Conservation (phyloP, 2,797 vertebrate genomes). For the Lepus oiostolus region DNA sequence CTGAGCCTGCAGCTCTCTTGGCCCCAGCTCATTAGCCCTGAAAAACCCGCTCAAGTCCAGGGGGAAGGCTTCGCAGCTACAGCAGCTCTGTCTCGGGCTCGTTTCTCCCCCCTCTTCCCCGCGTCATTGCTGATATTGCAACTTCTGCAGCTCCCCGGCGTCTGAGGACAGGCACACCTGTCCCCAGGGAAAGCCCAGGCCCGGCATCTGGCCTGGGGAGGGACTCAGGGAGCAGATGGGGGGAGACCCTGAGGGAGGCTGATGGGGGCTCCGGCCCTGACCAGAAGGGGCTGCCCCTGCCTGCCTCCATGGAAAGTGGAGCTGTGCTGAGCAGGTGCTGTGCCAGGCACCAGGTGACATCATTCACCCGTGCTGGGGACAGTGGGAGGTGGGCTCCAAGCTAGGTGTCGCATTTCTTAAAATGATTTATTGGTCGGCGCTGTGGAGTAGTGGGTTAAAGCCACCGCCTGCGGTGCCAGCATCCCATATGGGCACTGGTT, state of each 20-base stretch:
- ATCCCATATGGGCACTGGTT: too few relatives aligned
- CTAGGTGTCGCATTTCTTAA: not conserved
- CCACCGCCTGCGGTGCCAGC: too few relatives aligned
- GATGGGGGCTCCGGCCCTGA: not conserved
- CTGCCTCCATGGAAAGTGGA: not conserved
- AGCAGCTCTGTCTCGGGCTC: not conserved
- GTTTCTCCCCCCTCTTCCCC: not conserved
- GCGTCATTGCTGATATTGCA: constrained; percentile 40
- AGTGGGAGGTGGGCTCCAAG: accelerated
- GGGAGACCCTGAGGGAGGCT: not conserved
- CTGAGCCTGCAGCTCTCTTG: not conserved
- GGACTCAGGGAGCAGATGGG: not conserved
- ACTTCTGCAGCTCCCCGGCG: not conserved
- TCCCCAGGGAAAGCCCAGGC: not conserved
- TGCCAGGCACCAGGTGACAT: accelerated
- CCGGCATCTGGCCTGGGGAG: not conserved
- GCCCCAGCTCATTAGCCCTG: not conserved
- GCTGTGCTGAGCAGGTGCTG: not conserved
- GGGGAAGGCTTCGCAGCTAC: constrained; percentile 35
- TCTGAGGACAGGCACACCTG: not conserved
- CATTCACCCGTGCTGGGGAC: not conserved
- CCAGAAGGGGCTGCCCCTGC: not conserved
- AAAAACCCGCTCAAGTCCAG: not conserved
- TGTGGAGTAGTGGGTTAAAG: too few relatives aligned
- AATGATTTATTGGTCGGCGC: too few relatives aligned